Conservation (phyloP, 1,140 invertebrate species). For the Periplaneta americana region DNA sequence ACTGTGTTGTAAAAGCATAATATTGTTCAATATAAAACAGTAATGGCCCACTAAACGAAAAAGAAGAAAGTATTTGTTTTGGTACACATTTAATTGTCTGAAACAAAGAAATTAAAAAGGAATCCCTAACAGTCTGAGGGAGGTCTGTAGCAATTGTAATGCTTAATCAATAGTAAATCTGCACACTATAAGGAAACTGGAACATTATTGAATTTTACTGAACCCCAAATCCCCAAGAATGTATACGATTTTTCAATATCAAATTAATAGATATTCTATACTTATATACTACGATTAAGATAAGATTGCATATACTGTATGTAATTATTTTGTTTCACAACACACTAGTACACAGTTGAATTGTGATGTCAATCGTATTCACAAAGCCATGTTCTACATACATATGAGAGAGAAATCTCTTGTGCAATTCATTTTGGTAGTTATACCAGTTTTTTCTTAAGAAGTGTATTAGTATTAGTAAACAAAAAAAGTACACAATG, state of each 20-base stretch:
- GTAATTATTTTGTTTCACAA: slow-evolving; percentile 13
- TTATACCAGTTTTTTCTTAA: slow-evolving; percentile 6
- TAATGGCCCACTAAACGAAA: too few species aligned
- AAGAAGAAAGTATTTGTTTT: not conserved
- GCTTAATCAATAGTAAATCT: slow-evolving; percentile 9
- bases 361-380: slow-evolving; percentile 10
- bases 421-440: slow-evolving; percentile 8
- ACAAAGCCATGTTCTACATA: slow-evolving; percentile 6
- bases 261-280: slow-evolving; percentile 16
- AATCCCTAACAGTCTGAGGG: not conserved
- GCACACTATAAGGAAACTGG: not conserved
- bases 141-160: not conserved
- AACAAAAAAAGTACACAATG: not conserved
- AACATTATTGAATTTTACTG: slow-evolving; percentile 3
- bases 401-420: slow-evolving; percentile 1
- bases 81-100: not conserved
- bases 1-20: too few species aligned
- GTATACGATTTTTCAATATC: slow-evolving; percentile 19
- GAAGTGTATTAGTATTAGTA: slow-evolving; percentile 1
- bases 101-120: not conserved
- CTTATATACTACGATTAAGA: slow-evolving; percentile 9
- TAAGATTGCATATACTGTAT: slow-evolving; percentile 9
- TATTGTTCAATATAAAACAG: too few species aligned
- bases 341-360: slow-evolving; percentile 12
- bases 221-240: slow-evolving; percentile 10